Evolutionary conservation across 2,113 vertebrate genomes (phyloP), one percentile per base, ranked within the genome.

Genomic region (Rhipidura dahli): DNA sequence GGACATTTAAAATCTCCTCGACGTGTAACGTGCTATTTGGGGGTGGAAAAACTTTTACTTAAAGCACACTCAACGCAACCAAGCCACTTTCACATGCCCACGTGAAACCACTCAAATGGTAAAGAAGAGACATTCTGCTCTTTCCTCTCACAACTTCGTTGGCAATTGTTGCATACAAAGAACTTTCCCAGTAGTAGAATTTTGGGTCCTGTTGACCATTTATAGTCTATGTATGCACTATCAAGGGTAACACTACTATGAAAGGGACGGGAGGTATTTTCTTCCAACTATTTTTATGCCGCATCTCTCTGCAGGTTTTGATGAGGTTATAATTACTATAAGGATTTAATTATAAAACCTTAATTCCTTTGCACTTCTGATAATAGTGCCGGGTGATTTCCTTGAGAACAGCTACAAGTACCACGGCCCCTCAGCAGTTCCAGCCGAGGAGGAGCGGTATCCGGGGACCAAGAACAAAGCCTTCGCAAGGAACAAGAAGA

Each of bases 141-240:
- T 49, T 13, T 50, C 60, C 93, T 60, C 77, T 94, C 84, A 14
- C 87, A 94, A 90, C 87, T 83, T 57, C 59, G 16, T 84, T 76
- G 23, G 94, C 94, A 97, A 97, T 75, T 93, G 96, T 96, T 96
- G 89, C 94, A 92, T 82, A 94, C 95, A 91, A 94, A 96, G 95
- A 98, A 98, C 95, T 97, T 98, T 94, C 35, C 27, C 7, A 94
- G 68, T 9, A 21, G 59, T 17, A 92, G 83, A 93, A 96, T 89
- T 87, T 86, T 7, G 9, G 84, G 50, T 69, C 87, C 90, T 60
- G 21, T 5, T 30, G 75, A 64, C 82, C 70, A n/a, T 66, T 39
- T 10, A 61, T 42, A 65, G 35, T 5, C 24, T 27, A 40, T 6
- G 24, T 2, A 14, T 3, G 39, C 26, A 2, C 39, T 53, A 8